Base-by-base conservation (phyloP, 2,797 vertebrate species). In the Rallus crepitans region DNA sequence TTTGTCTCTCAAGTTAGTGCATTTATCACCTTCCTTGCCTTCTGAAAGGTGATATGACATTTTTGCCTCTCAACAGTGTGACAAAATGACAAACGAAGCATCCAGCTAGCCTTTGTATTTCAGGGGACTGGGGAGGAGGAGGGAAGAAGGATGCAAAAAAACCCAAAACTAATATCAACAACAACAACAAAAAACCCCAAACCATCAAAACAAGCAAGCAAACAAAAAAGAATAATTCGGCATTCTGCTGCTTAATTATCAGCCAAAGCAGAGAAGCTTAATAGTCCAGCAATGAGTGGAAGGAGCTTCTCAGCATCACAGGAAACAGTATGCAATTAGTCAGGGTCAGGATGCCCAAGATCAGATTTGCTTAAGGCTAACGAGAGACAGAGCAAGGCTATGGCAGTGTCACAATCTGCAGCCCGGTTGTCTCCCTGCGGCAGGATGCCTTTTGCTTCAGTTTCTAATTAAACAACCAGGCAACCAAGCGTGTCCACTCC, bases 301-400 rank as follows among this genome's bases (percentile, higher is more conserved):
- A 90, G 91, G 65, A 72, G 53, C 77, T 96, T 82, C 86, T 89
- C 45, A 66, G 87, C 72, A 57, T 95, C 85, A 52, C 92, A 96
- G 95, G 95, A 97, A 97, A 91, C 94, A 85, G 80, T 94, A 78
- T 75, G 87, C 70, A 97, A 92, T 95, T 96, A 97, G 94, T 73
- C 70, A 94, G 86, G 93, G 95, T 97, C 96, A 97, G 87, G 94
- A 93, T 89, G 92, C 61, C 84, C 45, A 84, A 60, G 68, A 73
- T 97, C 95, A 92, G 82, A 86, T 88, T 92, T 82, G 86, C 95
- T 96, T 87, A 89, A 96, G 91, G 94, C 96, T 86, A 90, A 50
- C 75, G 82, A 68, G 81, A 89, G 93, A 94, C 66, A 94, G 94
- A 91, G 78, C 66, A 57, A 73, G 76, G 75, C 93, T 82, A 66